These are phyloP conservation scores for Entomyzon cyanotis DNA, from an alignment of 2,113 vertebrate genomes.

Conservation along the genomic window DNA sequence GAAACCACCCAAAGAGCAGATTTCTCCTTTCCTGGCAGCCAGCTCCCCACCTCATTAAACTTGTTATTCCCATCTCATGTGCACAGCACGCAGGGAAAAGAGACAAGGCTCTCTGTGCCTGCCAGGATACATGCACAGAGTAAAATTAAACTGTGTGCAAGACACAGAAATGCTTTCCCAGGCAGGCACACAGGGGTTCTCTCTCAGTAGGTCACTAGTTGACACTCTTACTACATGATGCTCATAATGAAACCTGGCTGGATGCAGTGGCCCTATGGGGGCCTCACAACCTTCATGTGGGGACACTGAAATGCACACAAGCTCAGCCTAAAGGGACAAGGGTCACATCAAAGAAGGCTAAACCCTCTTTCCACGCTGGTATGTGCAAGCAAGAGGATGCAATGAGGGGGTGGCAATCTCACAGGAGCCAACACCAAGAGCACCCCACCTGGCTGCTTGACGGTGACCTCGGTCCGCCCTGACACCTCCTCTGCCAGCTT, in stretches of 20 bases:
- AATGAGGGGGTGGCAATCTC: not conserved
- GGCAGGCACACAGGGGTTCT: not conserved
- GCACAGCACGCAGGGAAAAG: not conserved
- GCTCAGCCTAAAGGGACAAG: not conserved
- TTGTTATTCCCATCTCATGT: not conserved
- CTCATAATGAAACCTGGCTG: not conserved
- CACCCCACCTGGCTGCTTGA: slow-evolving; percentile 83
- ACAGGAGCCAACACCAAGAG: fast-evolving
- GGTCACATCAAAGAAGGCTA: not conserved
- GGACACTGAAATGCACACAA: not conserved
- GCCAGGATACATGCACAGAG: not conserved
- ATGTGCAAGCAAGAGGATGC: fast-evolving
- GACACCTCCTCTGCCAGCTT: slow-evolving; percentile 82
- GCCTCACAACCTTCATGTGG: not conserved
- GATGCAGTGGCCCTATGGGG: not conserved
- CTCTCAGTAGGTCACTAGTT: not conserved
- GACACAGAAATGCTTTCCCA: not conserved
- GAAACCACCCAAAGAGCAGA: not conserved
- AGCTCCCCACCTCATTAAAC: slow-evolving; percentile 14
- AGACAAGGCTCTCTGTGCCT: not conserved
- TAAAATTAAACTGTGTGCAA: not conserved
- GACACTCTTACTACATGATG: not conserved
- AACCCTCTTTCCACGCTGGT: not conserved
- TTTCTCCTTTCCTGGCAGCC: not conserved
- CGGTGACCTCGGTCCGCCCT: slow-evolving; percentile 84